phyloP scores from a whole-genome alignment of 2,888 invertebrate genomes.

The Melinaea menophilus region DNA sequence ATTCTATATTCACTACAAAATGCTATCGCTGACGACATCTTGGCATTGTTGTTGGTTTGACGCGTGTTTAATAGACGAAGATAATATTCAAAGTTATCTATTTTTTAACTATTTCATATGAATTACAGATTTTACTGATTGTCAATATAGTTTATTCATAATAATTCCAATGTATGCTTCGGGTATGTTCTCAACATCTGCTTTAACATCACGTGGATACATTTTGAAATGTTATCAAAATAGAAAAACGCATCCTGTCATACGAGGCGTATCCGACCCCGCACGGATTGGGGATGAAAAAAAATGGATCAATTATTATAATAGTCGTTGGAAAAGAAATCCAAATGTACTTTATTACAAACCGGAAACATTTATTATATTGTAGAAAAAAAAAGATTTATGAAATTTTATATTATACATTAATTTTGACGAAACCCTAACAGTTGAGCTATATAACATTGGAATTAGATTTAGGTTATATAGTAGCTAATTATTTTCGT shows the following conservation, averaged over 20 bases:
- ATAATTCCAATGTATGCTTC: too few species aligned
- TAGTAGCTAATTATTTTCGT: background rate
- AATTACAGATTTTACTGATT: background rate
- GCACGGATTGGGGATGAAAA: conserved; percentile 63
- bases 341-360: conserved; percentile 66
- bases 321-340: conserved; percentile 63
- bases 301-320: conserved; percentile 75
- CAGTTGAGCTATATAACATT: conserved; percentile 28
- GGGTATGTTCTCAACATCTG: conserved; percentile 50
- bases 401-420: conserved; percentile 29
- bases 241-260: conserved; percentile 73
- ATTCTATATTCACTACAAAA: conserved; percentile 71
- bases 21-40: conserved; percentile 61
- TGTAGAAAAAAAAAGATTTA: conserved; percentile 47
- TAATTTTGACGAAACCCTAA: conserved; percentile 14
- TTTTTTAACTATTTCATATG: conserved; percentile 3
- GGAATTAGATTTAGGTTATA: background rate
- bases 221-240: conserved; percentile 68
- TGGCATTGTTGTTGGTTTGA: conserved; percentile 35
- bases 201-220: conserved; percentile 57
- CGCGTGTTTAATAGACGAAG: conserved; percentile 18
- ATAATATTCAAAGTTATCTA: conserved; percentile 14
- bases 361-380: conserved; percentile 74
- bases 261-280: conserved; percentile 74
- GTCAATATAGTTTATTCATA: too few species aligned